phyloP scores from a whole-genome alignment of 2,797 vertebrate genomes.

The Micrastur ruficollis region DNA sequence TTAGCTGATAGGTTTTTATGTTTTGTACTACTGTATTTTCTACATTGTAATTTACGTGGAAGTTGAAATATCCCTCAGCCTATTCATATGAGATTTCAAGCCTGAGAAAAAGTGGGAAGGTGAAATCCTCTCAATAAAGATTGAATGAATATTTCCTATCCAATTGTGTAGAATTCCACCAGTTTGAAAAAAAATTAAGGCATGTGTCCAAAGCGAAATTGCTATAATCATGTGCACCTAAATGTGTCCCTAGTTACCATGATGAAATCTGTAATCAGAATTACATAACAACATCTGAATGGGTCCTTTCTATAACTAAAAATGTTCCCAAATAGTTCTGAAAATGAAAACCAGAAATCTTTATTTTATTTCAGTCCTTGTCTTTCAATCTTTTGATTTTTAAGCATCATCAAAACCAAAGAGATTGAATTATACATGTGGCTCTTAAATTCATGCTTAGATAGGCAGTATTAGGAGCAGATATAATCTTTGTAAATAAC shows the following conservation, averaged over 20 bases:
- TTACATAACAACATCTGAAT: background rate
- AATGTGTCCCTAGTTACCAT: background rate
- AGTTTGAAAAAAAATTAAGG: background rate
- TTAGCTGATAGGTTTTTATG: background rate
- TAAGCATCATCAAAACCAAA: background rate
- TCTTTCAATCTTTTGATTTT: background rate
- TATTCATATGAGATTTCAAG: background rate
- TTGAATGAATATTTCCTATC: background rate
- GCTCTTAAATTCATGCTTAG: background rate
- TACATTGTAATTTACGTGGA: background rate
- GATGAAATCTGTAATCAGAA: conserved; percentile 1
- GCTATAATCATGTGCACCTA: background rate
- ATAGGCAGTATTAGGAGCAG: background rate
- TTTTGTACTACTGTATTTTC: background rate
- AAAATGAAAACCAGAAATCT: background rate
- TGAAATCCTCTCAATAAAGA: background rate
- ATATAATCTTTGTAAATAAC: conserved; percentile 25
- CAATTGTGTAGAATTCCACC: background rate
- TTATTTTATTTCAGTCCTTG: background rate
- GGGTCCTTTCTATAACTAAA: background rate
- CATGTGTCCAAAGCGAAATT: background rate
- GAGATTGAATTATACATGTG: background rate
- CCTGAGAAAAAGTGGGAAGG: background rate
- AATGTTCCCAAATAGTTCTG: background rate
- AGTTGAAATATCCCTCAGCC: background rate